Base-by-base conservation (phyloP, 1,140 invertebrate genomes). In the Drosophila watanabei region DNA sequence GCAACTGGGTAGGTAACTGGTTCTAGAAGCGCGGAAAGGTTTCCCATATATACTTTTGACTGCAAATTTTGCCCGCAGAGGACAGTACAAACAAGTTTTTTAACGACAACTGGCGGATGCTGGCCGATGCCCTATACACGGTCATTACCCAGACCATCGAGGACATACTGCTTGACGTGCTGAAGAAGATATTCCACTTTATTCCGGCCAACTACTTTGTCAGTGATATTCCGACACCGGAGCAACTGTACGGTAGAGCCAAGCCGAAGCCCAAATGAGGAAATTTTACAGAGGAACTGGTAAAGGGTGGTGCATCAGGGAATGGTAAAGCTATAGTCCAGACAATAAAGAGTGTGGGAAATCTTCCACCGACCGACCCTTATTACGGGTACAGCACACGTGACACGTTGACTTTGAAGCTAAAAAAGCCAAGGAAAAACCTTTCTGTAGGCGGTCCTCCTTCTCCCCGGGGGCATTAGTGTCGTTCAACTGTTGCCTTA, bases 41-140 rank as follows among this genome's bases (percentile, higher is more conserved):
- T 14, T 28, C 9, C 5, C 8, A 48, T 11, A 0, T 30, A 2
- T 33, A 51, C 4, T 8, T 24, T 62, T 76, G 32, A 24, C 30
- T 35, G 14, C 6, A 18, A 69, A 43, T 28, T 41, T 10, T 32
- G 4, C 5, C 90, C 73, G 48, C 93, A 96, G 95, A 96, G 95
- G 95, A 96, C 72, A 95, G 95, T 76, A 96, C 95, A 4, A 96
- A 96, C 72, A 94, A 94, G 32, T 96, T 96, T 91, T 94, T 96
- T 59, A 96, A 96, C 85, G 95, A 94, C 35, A 96, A 96, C 82
- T 96, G 95, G 95, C 94, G 94, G 18, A 95, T 95, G 78, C 94
- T 96, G 13, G 94, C 95, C 9, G 95, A 96, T 88, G 95, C 95
- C 18, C 86, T 96, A 14, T 94, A 95, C 80, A 95, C 95, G 32